Evolutionary conservation across 2,113 vertebrate genomes (phyloP).

Genomic region (Barnardius zonarius): DNA sequence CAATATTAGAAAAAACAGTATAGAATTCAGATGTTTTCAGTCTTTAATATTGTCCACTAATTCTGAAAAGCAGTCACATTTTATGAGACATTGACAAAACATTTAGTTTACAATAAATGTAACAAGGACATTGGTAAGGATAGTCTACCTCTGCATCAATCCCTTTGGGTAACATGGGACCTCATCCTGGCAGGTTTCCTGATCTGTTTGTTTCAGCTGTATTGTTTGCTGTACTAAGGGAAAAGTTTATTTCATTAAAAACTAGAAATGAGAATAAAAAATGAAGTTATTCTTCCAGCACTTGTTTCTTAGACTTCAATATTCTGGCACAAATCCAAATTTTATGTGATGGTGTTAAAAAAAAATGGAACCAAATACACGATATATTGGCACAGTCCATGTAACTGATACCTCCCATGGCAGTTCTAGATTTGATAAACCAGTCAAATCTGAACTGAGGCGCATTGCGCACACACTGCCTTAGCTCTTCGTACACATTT

Average conservation of each 20-base stretch:
- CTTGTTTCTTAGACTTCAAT: neutral
- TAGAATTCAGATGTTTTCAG: neutral
- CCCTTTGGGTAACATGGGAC: neutral
- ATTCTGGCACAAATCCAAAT: neutral
- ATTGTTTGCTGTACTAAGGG: neutral
- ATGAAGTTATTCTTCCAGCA: neutral
- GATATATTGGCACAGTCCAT: fast-evolving
- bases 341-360: neutral
- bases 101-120: neutral
- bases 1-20: neutral
- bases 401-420: conserved; percentile 78
- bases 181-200: neutral
- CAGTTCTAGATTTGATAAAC: conserved; percentile 91
- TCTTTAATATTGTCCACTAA: neutral
- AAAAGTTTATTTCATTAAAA: neutral
- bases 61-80: neutral
- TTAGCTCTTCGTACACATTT: conserved; percentile 87
- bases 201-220: neutral
- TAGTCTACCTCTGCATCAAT: conserved; percentile 1
- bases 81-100: neutral
- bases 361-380: neutral
- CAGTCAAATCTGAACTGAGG: conserved; percentile 91
- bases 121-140: neutral
- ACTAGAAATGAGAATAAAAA: neutral
- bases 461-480: conserved; percentile 88